A percentile compares a stretch with the other conserved stretches of the same genome.
phyloP scores from a whole-genome alignment of 2,113 vertebrate species.

The Ctenomys sociabilis region DNA sequence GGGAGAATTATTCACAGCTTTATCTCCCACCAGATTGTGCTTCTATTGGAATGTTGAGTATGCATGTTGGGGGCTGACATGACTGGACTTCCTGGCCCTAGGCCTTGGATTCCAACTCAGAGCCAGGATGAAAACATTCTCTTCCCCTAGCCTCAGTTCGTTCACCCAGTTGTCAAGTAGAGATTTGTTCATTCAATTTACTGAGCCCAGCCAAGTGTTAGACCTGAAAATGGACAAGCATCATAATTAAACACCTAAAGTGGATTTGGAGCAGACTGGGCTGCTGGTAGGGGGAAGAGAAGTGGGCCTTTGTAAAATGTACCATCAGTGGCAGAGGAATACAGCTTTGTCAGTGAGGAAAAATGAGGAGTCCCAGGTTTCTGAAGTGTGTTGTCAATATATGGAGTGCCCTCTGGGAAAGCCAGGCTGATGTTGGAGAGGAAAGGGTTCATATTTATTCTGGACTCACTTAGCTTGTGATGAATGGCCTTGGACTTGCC shows the following conservation, averaged over 20 bases:
- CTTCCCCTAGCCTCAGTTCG: neutral
- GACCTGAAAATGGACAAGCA: neutral
- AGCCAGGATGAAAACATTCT: neutral
- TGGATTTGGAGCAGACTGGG: neutral
- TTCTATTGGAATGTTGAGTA: neutral
- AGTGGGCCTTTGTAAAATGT: neutral
- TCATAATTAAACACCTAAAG: neutral
- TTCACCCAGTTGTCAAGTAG: neutral
- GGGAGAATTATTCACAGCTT: neutral
- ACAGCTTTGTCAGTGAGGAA: neutral
- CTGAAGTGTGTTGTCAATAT: neutral
- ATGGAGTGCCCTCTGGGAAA: neutral
- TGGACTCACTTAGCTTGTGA: neutral
- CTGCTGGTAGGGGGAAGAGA: neutral
- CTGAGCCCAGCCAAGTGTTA: neutral
- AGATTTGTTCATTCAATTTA: neutral
- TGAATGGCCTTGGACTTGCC: conserved; percentile 32
- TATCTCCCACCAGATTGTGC: neutral
- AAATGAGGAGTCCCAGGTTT: neutral
- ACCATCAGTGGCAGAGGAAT: neutral
- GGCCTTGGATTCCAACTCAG: neutral
- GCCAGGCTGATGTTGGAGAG: neutral
- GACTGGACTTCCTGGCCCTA: neutral
- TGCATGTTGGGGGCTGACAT: neutral
- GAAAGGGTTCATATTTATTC: neutral